These are phyloP conservation scores for Chironomus tepperi DNA, from an alignment of 1,140 invertebrate species.

Conservation along the genomic window DNA sequence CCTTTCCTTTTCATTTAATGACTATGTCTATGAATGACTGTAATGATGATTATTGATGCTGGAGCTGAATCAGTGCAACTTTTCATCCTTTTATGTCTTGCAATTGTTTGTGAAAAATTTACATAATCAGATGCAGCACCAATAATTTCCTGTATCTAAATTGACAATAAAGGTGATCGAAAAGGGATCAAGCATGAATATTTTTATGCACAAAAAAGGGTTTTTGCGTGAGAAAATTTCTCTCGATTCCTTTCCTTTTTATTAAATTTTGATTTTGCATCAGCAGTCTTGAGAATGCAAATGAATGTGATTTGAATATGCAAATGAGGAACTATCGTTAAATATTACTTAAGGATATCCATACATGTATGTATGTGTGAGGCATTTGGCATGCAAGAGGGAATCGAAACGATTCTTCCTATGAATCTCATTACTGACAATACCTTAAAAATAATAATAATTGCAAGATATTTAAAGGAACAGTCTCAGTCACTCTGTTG, in stretches of 20 bases:
- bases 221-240: constrained; percentile 6
- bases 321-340: constrained; percentile 5
- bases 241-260: neutral
- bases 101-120: neutral
- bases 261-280: neutral
- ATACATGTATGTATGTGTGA: neutral
- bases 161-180: neutral
- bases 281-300: constrained; percentile 1
- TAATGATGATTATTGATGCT: neutral
- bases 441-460: neutral
- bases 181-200: neutral
- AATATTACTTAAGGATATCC: neutral
- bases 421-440: neutral
- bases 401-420: neutral
- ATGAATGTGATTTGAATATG: constrained; percentile 10
- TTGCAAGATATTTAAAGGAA: neutral
- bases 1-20: neutral
- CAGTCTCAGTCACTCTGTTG: neutral
- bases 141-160: neutral
- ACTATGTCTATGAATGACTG: neutral
- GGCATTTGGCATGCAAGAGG: neutral
- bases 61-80: neutral
- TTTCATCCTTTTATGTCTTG: too few relatives aligned
- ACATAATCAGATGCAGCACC: constrained; percentile 16
- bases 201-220: neutral